A percentile compares a stretch with the other conserved stretches of the same genome.
phyloP scores from a whole-genome alignment of 2,797 vertebrate species.

The Sternotherus odoratus region DNA sequence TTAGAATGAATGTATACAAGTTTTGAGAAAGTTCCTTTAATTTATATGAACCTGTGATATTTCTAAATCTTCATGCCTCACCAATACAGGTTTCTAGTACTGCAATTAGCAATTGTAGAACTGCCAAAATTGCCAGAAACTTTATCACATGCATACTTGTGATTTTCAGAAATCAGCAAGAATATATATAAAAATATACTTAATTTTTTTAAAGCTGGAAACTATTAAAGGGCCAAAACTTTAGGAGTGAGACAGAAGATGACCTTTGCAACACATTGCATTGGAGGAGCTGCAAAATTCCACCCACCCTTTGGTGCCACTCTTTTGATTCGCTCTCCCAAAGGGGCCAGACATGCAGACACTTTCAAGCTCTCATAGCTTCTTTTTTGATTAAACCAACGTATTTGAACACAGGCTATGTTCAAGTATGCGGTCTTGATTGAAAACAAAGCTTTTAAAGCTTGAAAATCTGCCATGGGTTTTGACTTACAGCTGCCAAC shows the following conservation, averaged over 20 bases:
- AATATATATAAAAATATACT: neutral
- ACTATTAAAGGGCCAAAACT: neutral
- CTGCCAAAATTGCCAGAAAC: neutral
- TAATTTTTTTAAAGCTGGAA: neutral
- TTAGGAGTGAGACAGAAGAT: neutral
- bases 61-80: fast-evolving
- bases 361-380: slow-evolving; percentile 22
- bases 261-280: fast-evolving
- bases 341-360: neutral
- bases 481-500: neutral
- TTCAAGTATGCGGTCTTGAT: slow-evolving; percentile 30
- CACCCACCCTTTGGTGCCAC: neutral
- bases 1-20: neutral
- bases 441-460: slow-evolving; percentile 52
- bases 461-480: slow-evolving; percentile 32
- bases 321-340: slow-evolving; percentile 9
- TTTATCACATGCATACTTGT: neutral
- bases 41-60: neutral
- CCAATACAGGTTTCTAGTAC: neutral
- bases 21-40: neutral
- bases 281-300: neutral
- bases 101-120: neutral
- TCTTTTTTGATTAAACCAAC: slow-evolving; percentile 24
- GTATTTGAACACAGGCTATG: slow-evolving; percentile 47
- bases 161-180: neutral